phyloP scores from a whole-genome alignment of 2,797 vertebrate species.

The Schizopygopsis pylzovi region DNA sequence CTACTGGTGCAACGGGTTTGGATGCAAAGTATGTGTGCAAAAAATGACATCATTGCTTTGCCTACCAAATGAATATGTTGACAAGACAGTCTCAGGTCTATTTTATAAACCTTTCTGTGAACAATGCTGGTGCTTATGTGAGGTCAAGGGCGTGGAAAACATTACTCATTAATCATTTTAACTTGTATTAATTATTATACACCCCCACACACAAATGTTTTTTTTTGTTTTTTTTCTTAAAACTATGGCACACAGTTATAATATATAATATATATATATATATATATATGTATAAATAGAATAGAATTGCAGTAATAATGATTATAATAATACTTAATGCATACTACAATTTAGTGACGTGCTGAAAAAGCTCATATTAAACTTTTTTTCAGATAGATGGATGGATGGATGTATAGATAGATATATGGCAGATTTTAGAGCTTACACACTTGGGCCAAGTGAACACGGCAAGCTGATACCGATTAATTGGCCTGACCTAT shows the following conservation, averaged over 20 bases:
- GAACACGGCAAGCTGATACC: background rate
- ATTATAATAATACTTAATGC: no score
- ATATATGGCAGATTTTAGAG: background rate
- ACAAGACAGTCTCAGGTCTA: conserved; percentile 27
- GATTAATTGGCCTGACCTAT: conserved; percentile 21
- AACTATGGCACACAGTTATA: no score
- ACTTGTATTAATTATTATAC: background rate
- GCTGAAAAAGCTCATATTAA: no score
- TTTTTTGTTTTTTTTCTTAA: no score
- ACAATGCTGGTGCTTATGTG: conserved; percentile 22
- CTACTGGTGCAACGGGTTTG: conserved; percentile 16
- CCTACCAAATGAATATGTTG: conserved; percentile 60
- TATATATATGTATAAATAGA: no score
- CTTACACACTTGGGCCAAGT: background rate
- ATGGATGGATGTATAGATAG: no score
- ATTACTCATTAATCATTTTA: conserved; percentile 15
- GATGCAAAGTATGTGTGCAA: background rate
- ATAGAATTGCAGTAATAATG: no score
- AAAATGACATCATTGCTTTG: conserved; percentile 67
- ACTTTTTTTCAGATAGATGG: no score
- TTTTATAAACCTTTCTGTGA: conserved; percentile 10
- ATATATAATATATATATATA: no score
- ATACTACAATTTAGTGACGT: no score
- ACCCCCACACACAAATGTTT: no score
- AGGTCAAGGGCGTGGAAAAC: background rate